Percentiles rank a stretch among this genome's conserved stretches.
These are phyloP conservation scores for Eupsilia transversa DNA, from an alignment of 2,888 invertebrate genomes.

Conservation along the genomic window DNA sequence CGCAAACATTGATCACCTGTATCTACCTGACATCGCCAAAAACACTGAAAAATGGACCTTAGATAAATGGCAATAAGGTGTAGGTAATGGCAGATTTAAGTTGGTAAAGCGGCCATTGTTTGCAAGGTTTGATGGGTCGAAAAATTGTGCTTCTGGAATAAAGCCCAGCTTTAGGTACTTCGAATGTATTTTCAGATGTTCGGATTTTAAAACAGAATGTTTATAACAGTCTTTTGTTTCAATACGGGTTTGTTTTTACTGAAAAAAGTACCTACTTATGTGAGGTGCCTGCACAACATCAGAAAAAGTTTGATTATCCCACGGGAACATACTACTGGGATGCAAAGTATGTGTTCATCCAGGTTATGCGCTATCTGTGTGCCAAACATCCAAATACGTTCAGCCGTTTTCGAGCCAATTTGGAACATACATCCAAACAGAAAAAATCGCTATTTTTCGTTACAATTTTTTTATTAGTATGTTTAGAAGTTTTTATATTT, in stretches of 20 bases:
- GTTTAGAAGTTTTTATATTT: too few species aligned
- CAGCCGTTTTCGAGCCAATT: too few species aligned
- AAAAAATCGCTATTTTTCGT: too few species aligned
- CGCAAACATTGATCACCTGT: conserved; percentile 66
- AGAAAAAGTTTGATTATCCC: not conserved
- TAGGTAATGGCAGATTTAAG: not conserved
- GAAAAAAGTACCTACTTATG: not conserved
- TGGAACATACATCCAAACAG: too few species aligned
- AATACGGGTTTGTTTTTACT: not conserved
- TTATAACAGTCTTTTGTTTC: conserved; percentile 2
- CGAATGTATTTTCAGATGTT: conserved; percentile 29
- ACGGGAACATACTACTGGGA: too few species aligned
- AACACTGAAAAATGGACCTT: conserved; percentile 19
- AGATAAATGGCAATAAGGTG: accelerated
- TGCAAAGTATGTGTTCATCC: too few species aligned
- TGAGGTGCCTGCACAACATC: not conserved
- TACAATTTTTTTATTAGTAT: too few species aligned
- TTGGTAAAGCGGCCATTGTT: conserved; percentile 55
- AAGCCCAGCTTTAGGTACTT: conserved; percentile 48
- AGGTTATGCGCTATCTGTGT: too few species aligned
- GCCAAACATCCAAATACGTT: too few species aligned
- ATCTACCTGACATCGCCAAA: conserved; percentile 14
- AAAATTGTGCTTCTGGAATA: conserved; percentile 64
- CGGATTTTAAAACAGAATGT: conserved; percentile 29
- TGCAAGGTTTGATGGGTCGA: conserved; percentile 60